Evolutionary conservation across 1,140 invertebrate species (phyloP), one percentile per base, ranked within the genome.

Genomic region (Chrysomallon squamiferum): DNA sequence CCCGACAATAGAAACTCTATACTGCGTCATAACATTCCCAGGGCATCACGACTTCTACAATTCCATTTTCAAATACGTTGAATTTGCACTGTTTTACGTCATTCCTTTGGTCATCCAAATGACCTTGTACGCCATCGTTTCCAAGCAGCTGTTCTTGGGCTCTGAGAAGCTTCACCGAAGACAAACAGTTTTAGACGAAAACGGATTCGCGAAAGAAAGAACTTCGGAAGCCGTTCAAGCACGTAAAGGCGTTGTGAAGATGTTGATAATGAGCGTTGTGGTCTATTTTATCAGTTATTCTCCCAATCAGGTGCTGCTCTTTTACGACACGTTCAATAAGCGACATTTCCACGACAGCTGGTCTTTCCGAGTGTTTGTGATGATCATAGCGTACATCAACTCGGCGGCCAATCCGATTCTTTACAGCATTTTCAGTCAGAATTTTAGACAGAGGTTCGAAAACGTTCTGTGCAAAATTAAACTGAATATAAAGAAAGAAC

Each of bases 241-340:
- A 9, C 73, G 85, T 7, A 75, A 76, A 54, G 84, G 84, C 1
- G 85, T 87, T 11, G 80, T 86, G 6, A 87, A 86, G 70, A 87
- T 87, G 86, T 69, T 87, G 22, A 80, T 86, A 20, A 75, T 75
- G 22, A 81, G 84, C 54, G 84, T 86, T 7, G 59, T 81, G 9
- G 75, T 86, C 0, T 86, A 86, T 64, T 85, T 86, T 63, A 4
- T 87, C 32, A 85, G 85, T 69, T 87, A 86, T 62, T 84, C 83
- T 0, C 85, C 85, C 0, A 72, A 77, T 25, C 85, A 87, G 61
- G 72, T 86, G 1, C 66, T 81, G 6, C 67, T 86, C 2, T 70
- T 87, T 22, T 84, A 84, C 71, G 76, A 82, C 54, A 81, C 83
- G 0, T 69, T 86, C 45, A 72, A 78, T 1, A 58, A 64, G 0